These are phyloP conservation scores for Peromyscus eremicus DNA, from an alignment of 2,797 vertebrate species.

Conservation along the genomic window DNA sequence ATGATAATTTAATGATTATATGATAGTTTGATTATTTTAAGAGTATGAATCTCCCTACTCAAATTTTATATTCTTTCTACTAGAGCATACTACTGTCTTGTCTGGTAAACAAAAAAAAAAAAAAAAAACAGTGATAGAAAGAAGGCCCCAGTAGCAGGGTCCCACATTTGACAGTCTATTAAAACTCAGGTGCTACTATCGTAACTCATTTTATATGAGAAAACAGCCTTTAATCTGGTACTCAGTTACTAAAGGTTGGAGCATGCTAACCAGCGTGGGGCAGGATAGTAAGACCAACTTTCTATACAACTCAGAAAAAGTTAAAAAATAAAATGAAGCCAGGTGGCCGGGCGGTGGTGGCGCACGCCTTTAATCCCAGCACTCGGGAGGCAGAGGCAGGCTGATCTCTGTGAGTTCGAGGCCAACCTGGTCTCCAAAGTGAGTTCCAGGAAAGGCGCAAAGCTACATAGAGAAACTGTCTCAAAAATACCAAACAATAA, in stretches of 20 bases:
- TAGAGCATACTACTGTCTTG: slow-evolving; percentile 39
- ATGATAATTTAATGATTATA: background rate
- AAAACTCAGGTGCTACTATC: slow-evolving; percentile 22
- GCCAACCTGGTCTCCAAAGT: too few relatives aligned
- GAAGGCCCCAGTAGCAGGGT: slow-evolving; percentile 1
- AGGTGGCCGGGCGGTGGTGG: too few relatives aligned
- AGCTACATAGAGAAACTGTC: too few relatives aligned
- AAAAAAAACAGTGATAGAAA: slow-evolving; percentile 47
- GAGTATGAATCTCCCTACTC: slow-evolving; percentile 33
- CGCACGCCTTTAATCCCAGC: too few relatives aligned
- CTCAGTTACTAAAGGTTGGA: slow-evolving; percentile 29
- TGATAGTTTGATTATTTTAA: background rate
- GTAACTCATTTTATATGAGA: slow-evolving; percentile 48
- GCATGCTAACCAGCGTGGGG: background rate
- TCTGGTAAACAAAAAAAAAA: slow-evolving; percentile 60
- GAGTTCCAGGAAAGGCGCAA: too few relatives aligned
- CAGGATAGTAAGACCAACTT: background rate
- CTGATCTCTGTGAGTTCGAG: too few relatives aligned
- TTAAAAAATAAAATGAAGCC: background rate
- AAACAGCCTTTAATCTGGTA: slow-evolving; percentile 56
- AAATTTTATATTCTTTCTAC: slow-evolving; percentile 54
- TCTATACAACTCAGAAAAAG: slow-evolving; percentile 40
- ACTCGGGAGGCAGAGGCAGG: too few relatives aligned
- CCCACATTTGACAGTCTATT: background rate
- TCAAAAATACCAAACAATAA: too few relatives aligned